These are phyloP conservation scores for Amazona vittata DNA, from an alignment of 2,113 vertebrate species.

Conservation along the genomic window DNA sequence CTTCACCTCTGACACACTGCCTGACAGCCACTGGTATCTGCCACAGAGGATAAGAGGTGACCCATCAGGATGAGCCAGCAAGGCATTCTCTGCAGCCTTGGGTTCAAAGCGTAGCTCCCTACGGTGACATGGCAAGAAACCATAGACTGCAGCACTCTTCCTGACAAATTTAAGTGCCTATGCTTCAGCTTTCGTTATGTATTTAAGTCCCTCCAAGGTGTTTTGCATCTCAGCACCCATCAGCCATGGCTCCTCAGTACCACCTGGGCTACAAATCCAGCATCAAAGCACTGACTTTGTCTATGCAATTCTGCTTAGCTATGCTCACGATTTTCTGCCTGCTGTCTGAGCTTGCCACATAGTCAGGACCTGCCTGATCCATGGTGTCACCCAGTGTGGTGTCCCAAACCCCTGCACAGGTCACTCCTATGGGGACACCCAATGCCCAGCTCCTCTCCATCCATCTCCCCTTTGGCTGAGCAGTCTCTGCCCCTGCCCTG, in stretches of 20 bases:
- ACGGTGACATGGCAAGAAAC: neutral
- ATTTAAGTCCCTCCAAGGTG: neutral
- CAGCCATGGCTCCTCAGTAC: rapidly evolving
- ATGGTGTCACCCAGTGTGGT: rapidly evolving
- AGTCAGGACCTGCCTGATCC: neutral
- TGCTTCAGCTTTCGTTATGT: rapidly evolving
- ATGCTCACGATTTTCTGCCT: rapidly evolving
- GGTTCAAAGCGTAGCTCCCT: neutral
- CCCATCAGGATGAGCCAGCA: rapidly evolving
- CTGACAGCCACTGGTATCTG: rapidly evolving
- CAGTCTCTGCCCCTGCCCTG: neutral
- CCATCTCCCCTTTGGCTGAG: neutral
- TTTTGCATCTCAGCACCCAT: neutral
- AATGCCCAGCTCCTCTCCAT: neutral
- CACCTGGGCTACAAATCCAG: neutral
- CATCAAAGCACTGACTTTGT: neutral
- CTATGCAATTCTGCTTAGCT: rapidly evolving
- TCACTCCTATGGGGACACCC: rapidly evolving
- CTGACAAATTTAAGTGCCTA: neutral
- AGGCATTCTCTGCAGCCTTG: neutral
- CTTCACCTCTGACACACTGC: too few relatives aligned
- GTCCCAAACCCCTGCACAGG: neutral
- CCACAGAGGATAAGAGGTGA: neutral
- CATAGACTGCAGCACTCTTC: neutral
- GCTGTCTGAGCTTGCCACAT: neutral